Conservation (phyloP, 2,888 invertebrate genomes). For the Orthosia cruda region DNA sequence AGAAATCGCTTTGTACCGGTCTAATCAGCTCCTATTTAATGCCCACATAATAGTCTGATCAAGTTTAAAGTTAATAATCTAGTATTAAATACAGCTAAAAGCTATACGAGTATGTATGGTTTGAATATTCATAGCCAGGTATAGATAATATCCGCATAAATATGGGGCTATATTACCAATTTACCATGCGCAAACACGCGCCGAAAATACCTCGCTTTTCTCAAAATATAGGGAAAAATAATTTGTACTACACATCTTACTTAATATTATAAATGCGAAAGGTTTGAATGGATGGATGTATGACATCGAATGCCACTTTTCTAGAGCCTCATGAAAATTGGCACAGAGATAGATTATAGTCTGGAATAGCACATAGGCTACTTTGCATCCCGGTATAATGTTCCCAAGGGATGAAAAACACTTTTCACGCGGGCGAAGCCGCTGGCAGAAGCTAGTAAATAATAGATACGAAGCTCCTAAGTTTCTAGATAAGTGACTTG, state of each 20-base stretch:
- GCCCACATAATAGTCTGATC: neutral
- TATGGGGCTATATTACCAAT: conserved; percentile 6
- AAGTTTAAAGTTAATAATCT: neutral
- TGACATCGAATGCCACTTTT: too few relatives aligned
- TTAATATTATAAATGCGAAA: too few relatives aligned
- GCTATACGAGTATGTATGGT: neutral
- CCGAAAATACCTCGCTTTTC: neutral
- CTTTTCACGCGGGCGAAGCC: too few relatives aligned
- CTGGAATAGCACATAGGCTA: too few relatives aligned
- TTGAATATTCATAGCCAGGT: conserved; percentile 37
- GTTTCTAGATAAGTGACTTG: too few relatives aligned
- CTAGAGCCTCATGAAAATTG: too few relatives aligned
- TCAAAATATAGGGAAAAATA: neutral
- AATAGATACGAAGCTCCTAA: too few relatives aligned
- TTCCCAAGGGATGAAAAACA: too few relatives aligned
- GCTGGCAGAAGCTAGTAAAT: too few relatives aligned
- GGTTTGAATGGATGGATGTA: too few relatives aligned
- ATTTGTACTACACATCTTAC: neutral
- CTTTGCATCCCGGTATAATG: too few relatives aligned
- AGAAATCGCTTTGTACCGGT: neutral
- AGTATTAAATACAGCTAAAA: neutral
- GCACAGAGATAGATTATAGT: too few relatives aligned
- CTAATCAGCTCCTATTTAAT: neutral
- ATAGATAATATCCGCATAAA: conserved; percentile 31
- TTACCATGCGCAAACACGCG: conserved; percentile 7